Evolutionary conservation across 2,888 invertebrate genomes (phyloP), one percentile per base, ranked within the genome.

Genomic region (Caenorhabditis sp.): DNA sequence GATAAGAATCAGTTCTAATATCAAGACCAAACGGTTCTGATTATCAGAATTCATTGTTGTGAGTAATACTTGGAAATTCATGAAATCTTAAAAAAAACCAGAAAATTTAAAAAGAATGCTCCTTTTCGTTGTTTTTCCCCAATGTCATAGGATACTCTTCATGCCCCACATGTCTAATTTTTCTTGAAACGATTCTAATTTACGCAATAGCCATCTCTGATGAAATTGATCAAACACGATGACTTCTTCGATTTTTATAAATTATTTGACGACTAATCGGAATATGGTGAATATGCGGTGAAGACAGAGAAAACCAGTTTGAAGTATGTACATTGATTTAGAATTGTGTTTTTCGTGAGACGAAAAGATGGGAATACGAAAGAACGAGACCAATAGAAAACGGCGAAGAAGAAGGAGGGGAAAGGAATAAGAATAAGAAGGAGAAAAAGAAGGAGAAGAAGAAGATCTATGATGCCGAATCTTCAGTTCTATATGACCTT

Each of bases 391-490:
- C 43, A 63, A 27, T 43, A 57, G 27, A 31, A 26, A 26, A 26
- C 25, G 57, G 27, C 57, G 26, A 27, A 26, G 57, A 27, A 57
- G 26, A 26, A 17, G 57, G 27, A 23, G 27, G 26, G 27, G 12
- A 26, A 43, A 43, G 43, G 17, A 43, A 26, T 27, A 23, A 38
- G 54, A 25, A 27, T 31, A 50, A 54, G 59, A 53, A 53, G 58
- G 26, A 17, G 57, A 43, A 61, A 25, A 52, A 17, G 60, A 21
- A 54, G 54, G 26, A 49, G 58, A 43, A 21, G n/a, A 67, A 31
- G 60, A 54, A 63, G 69, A 70, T 70, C 65, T 70, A 65, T 70
- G 70, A 70, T 70, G 70, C 70, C 62, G 53, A 57, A 65, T 70
- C 60, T 58, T 62, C 57, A 52, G 25, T 49, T 61, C 53, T 57